Base-by-base conservation (phyloP, 2,113 vertebrate genomes). In the Sylvietta virens region DNA sequence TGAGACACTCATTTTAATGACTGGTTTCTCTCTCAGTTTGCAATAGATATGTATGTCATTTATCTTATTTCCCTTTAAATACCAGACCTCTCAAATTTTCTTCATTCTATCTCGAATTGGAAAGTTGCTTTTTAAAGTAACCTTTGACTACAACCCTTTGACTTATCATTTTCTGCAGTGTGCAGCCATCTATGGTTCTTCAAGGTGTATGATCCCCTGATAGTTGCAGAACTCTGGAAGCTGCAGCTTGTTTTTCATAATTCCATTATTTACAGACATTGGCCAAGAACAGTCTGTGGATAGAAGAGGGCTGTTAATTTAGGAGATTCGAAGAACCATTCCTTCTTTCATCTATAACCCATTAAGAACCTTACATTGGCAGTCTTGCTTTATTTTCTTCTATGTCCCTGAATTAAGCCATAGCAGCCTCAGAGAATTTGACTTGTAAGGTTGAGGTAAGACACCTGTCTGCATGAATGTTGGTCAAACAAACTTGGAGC, bases 221-320 rank as follows among this genome's bases (percentile, higher is more conserved):
- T 82, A 80, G 88, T 87, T 90, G 77, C 76, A 92, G 91, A 94
- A 92, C 51, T 66, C 61, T 88, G 87, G 88, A 94, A 92, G 26
- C 86, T 79, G 66, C 78, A 57, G 47, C 60, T 84, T 94, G 48
- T 48, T 65, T 81, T 77, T 86, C 1, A 4, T 95, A 94, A 92
- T 89, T 93, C 83, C 60, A 50, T 94, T 80, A 81, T 50, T 91
- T 83, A 77, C 1, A 7, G 73, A 27, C 91, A 80, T 65, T 95
- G 81, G 58, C 81, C 81, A 87, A 85, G 71, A 87, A 54, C 81
- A 93, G 24, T 44, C 56, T 80, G 40, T 89, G 62, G 37, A 39
- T 70, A 72, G 42, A 45, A 48, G 27, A 66, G 31, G 40, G 24
- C 48, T 86, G 23, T 86, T 88, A 67, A 88, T 88, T 93, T 73